phyloP scores from a whole-genome alignment of 2,888 invertebrate species.

The Lasioglossum oenotherae region DNA sequence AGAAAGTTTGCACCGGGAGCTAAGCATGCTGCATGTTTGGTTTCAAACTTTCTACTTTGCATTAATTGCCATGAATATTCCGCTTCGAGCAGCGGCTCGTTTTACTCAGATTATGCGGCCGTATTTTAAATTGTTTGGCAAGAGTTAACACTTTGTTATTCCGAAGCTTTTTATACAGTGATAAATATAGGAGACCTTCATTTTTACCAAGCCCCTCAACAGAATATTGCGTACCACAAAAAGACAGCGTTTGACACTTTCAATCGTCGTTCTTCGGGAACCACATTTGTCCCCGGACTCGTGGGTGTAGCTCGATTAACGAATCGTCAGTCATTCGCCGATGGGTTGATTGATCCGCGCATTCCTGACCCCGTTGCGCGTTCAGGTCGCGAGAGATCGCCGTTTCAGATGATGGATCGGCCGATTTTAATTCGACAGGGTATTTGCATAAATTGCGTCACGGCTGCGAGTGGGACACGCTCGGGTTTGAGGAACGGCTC shows the following conservation, averaged over 20 bases:
- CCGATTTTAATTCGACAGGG: constrained; percentile 47
- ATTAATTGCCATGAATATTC: constrained; percentile 2
- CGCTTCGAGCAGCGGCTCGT: background rate
- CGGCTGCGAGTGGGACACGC: constrained; percentile 21
- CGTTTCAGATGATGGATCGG: constrained; percentile 58
- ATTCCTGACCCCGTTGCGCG: constrained; percentile 47
- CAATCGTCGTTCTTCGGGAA: background rate
- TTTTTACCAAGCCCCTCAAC: background rate
- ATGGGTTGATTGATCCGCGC: constrained; percentile 55
- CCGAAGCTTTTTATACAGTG: background rate
- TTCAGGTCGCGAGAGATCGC: constrained; percentile 32
- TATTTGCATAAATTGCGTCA: constrained; percentile 49
- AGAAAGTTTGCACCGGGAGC: background rate
- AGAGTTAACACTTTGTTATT: background rate
- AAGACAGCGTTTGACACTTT: background rate
- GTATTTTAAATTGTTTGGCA: background rate
- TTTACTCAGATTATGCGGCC: background rate
- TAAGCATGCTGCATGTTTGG: constrained; percentile 3
- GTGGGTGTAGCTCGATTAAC: constrained; percentile 51
- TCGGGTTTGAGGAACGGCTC: background rate
- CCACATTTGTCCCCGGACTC: background rate
- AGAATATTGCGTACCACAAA: background rate
- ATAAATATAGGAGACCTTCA: background rate
- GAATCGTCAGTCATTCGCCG: constrained; percentile 52
- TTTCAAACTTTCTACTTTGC: background rate